These are phyloP conservation scores for Aporophyla lueneburgensis DNA, from an alignment of 2,888 invertebrate genomes.

Conservation along the genomic window DNA sequence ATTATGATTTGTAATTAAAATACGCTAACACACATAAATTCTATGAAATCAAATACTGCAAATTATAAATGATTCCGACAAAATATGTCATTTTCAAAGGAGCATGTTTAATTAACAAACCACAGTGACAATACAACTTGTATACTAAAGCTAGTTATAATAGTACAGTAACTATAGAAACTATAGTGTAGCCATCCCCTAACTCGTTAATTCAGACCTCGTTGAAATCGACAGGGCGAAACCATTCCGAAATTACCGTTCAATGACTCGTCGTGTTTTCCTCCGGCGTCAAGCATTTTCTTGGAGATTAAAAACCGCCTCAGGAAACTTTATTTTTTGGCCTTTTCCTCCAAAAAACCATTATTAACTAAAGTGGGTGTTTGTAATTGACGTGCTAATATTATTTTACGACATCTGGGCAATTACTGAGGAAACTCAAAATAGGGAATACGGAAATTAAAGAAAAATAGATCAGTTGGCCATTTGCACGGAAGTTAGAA, in stretches of 20 bases:
- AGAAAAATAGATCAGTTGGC: constrained; percentile 30
- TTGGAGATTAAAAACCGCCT: constrained; percentile 65
- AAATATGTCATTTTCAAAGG: constrained; percentile 6
- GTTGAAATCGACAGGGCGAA: constrained; percentile 81
- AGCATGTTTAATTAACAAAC: constrained; percentile 6
- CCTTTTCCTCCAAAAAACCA: constrained; percentile 25
- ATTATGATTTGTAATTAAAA: constrained; percentile 23
- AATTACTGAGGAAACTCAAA: constrained; percentile 2
- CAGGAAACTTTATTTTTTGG: constrained; percentile 39
- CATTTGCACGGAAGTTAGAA: constrained; percentile 39
- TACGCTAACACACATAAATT: constrained; percentile 3
- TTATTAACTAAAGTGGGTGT: neutral
- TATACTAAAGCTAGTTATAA: constrained; percentile 18
- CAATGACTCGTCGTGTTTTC: constrained; percentile 79
- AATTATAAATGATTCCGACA: constrained; percentile 4
- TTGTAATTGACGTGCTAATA: constrained; percentile 25
- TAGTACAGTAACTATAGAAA: neutral
- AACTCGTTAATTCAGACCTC: constrained; percentile 81
- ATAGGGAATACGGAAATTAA: constrained; percentile 12
- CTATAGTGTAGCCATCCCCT: constrained; percentile 61
- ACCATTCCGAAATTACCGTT: constrained; percentile 80
- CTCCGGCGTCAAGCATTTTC: constrained; percentile 58
- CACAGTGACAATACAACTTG: constrained; percentile 20
- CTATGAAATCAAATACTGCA: constrained; percentile 13
- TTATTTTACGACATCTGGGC: constrained; percentile 1